Evolutionary conservation across 2,797 vertebrate species (phyloP).

Genomic region (Siniperca scherzeri): DNA sequence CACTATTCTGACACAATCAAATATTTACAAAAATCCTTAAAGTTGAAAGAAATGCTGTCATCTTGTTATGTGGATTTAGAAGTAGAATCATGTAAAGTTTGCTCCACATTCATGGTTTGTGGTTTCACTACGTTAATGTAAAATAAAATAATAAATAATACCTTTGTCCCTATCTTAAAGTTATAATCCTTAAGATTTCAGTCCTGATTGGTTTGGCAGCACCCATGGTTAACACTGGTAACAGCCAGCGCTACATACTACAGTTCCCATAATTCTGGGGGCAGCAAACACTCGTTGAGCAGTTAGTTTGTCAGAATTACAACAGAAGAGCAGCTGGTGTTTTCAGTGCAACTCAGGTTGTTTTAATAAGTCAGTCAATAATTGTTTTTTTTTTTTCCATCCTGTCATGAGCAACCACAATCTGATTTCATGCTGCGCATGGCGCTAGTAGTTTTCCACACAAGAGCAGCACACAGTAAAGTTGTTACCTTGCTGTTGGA

Average conservation of each 20-base stretch:
- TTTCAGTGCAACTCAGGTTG: slow-evolving; percentile 20
- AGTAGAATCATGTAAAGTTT: not conserved
- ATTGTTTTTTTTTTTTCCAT: slow-evolving; percentile 11
- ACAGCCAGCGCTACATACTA: not conserved
- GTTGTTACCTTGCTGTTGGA: not conserved
- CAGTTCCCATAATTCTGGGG: not conserved
- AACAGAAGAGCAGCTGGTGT: slow-evolving; percentile 33
- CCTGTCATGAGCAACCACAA: slow-evolving; percentile 5
- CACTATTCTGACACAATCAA: not conserved
- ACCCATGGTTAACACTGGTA: not conserved
- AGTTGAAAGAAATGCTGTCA: not conserved
- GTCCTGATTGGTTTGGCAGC: not conserved
- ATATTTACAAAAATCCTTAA: not conserved
- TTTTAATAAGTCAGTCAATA: slow-evolving; percentile 33
- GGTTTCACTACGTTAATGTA: not conserved
- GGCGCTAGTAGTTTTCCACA: slow-evolving; percentile 1
- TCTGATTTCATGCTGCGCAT: slow-evolving; percentile 7
- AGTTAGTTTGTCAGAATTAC: slow-evolving; percentile 7
- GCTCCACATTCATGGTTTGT: not conserved
- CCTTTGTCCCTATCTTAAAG: not conserved
- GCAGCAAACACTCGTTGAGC: not conserved
- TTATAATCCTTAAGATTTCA: not conserved
- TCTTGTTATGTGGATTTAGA: not conserved
- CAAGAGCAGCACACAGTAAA: not conserved
- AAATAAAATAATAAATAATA: not conserved